phyloP scores from a whole-genome alignment of 2,113 vertebrate genomes.

The Panthera uncia region DNA sequence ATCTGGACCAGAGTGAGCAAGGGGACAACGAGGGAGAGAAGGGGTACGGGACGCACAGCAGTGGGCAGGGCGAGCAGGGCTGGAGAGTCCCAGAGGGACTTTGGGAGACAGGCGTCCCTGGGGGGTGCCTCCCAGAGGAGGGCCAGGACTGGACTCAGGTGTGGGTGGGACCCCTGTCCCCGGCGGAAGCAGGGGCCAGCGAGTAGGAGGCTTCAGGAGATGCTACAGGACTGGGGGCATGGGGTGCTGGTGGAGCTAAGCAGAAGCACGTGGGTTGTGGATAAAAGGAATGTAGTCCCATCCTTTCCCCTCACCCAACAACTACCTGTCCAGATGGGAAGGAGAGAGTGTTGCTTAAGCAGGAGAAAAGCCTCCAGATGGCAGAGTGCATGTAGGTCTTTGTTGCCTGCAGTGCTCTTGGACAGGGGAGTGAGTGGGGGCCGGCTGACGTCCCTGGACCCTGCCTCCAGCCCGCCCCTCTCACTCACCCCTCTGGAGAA shows the following conservation, averaged over 20 bases:
- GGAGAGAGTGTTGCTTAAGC: not conserved
- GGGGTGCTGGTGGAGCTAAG: not conserved
- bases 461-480: not conserved
- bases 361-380: not conserved
- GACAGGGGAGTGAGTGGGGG: not conserved
- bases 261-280: not conserved
- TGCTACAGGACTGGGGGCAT: not conserved
- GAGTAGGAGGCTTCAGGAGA: not conserved
- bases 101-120: not conserved
- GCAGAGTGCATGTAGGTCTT: not conserved
- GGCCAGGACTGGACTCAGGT: not conserved
- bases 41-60: accelerated
- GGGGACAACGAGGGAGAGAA: not conserved
- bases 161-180: not conserved
- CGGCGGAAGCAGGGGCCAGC: not conserved
- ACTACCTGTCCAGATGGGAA: not conserved
- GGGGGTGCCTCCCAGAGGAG: not conserved
- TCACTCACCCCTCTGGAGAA: not conserved
- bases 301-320: not conserved
- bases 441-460: not conserved
- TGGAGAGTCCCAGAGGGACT: not conserved
- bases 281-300: not conserved
- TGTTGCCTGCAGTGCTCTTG: not conserved
- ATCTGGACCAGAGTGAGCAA: not conserved
- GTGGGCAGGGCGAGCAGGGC: not conserved